phyloP scores from a whole-genome alignment of 2,888 invertebrate genomes.

The Theretra japonica region DNA sequence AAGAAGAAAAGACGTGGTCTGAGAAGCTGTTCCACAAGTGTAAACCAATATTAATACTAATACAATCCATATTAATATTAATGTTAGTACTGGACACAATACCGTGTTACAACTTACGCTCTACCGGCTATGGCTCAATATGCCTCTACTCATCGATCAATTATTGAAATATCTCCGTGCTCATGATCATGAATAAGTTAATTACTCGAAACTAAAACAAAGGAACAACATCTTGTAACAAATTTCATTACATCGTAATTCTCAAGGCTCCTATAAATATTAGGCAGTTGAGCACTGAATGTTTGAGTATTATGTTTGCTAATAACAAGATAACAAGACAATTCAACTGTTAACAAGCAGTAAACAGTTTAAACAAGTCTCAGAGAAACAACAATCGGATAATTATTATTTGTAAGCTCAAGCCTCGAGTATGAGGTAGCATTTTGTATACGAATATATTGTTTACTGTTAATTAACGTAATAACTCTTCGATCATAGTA shows the following conservation, averaged over 20 bases:
- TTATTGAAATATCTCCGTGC: background rate
- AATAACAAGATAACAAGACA: background rate
- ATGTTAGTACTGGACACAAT: no score
- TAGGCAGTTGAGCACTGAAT: background rate
- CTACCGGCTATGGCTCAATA: no score
- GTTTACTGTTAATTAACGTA: background rate
- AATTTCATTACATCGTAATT: background rate
- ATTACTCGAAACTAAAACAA: constrained; percentile 2
- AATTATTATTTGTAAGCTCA: background rate
- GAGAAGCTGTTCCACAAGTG: no score
- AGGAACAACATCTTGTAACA: background rate
- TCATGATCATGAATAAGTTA: background rate
- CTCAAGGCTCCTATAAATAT: background rate
- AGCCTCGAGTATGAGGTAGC: background rate
- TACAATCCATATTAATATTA: no score
- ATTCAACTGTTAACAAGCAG: background rate
- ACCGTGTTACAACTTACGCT: no score
- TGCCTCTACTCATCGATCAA: background rate
- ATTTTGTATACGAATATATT: background rate
- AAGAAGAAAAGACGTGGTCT: no score
- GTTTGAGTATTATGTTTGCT: background rate
- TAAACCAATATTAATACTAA: no score
- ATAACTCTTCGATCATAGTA: no score
- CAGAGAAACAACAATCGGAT: background rate
- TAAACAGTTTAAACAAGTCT: background rate